A percentile compares a stretch with the other conserved stretches of the same genome.
These are phyloP conservation scores for Lasioglossum marginatum DNA, from an alignment of 2,888 invertebrate genomes.

Conservation along the genomic window DNA sequence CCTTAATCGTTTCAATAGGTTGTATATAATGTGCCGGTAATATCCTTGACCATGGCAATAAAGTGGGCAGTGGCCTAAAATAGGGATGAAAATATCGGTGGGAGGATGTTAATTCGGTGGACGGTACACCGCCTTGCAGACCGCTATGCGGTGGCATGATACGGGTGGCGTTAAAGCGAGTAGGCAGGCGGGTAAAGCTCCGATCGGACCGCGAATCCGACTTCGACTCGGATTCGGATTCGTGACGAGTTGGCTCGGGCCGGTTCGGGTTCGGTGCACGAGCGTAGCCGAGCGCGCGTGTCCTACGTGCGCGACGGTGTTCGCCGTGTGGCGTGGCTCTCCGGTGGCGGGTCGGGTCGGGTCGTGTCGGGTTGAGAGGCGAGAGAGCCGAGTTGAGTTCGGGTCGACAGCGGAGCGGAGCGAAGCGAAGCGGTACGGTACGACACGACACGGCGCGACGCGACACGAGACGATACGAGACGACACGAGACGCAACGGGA, in stretches of 20 bases:
- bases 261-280: constrained; percentile 49
- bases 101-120: neutral
- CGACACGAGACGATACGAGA: constrained; percentile 79
- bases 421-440: neutral
- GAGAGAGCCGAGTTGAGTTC: neutral
- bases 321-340: constrained; percentile 34
- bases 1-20: too few relatives aligned
- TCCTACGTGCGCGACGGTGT: constrained; percentile 40
- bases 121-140: neutral
- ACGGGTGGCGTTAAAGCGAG: constrained; percentile 25
- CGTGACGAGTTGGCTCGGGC: constrained; percentile 53
- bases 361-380: too few relatives aligned
- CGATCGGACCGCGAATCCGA: constrained; percentile 51
- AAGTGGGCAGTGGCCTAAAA: too few relatives aligned
- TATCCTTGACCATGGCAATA: too few relatives aligned
- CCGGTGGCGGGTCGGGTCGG: constrained; percentile 20
- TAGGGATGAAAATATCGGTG: neutral
- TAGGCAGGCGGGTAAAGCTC: constrained; percentile 25
- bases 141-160: constrained; percentile 22
- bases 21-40: too few relatives aligned
- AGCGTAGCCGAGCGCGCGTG: constrained; percentile 62
- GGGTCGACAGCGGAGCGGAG: neutral
- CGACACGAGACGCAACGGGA: constrained; percentile 65
- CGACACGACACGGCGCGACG: constrained; percentile 75
- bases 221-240: constrained; percentile 42